Evolutionary conservation across 2,888 invertebrate genomes (phyloP), one percentile per base, ranked within the genome.

Genomic region (Mimachlamys varia): DNA sequence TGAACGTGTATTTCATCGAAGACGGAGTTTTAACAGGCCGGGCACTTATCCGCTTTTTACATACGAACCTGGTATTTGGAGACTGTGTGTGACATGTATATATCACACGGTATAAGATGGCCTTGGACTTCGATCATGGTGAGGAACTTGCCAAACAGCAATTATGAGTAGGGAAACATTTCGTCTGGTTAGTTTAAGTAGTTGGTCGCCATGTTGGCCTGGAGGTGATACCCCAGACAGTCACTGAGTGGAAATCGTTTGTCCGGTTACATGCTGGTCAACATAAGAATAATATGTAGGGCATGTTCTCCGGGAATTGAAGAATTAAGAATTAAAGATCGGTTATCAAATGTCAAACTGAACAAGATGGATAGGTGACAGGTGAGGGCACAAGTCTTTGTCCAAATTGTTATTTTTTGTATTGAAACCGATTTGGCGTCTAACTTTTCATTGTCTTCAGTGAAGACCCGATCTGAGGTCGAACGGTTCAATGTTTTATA

Each of bases 1-100:
- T 76, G 10, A 33, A 76, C 76, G 27, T 76, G 76, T 76, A 76
- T 76, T 76, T 76, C 76, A 76, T 76, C 76, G 76, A 76, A 76
- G 27, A 76, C 13, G 7, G 76, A 27, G 76, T 33, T 33, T 76
- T 33, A 76, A 76, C 22, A 33, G 33, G 22, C 76, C 76, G 13
- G 76, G 33, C 27, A 76, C 76, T 76, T 76, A 76, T 76, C 27
- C 3, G 62, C 1, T 76, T 12, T 76, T 33, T 76, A 76, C 27
- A 76, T 76, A 12, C 27, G 76, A 33, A 76, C 76, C 12, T 76
- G 76, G 76, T 33, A 27, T 33, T 76, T 76, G 33, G 33, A 76
- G 76, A 76, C 76, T 76, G 7, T 33, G 19, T 33, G 76, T 27
- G 76, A 76, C 76, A 76, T 76, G 76, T 33, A 76, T 76, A 33